A percentile compares a stretch with the other conserved stretches of the same genome.
Evolutionary conservation across 1,140 invertebrate genomes (phyloP).

Genomic region (Cepaea nemoralis): DNA sequence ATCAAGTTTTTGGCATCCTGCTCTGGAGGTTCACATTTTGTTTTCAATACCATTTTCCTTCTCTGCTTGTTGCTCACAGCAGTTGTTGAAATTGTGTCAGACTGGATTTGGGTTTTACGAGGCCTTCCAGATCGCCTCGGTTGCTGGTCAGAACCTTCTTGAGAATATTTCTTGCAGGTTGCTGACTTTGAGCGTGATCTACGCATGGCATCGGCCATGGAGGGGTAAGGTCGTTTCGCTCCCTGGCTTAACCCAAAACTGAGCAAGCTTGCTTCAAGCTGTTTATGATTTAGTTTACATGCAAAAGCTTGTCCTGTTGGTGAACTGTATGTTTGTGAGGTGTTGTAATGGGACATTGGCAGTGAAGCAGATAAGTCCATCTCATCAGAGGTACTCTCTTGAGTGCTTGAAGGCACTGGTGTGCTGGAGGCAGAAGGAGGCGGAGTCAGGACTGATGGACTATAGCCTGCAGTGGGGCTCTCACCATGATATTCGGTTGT

Average conservation of each 20-base stretch:
- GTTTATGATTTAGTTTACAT: not conserved
- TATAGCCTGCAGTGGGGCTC: not conserved
- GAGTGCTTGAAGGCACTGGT: not conserved
- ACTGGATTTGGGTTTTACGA: constrained; percentile 40
- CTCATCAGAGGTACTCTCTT: not conserved
- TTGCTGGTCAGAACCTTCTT: not conserved
- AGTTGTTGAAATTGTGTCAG: constrained; percentile 43
- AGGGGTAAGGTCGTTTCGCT: constrained; percentile 24
- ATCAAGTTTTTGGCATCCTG: not conserved
- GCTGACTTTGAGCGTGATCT: not conserved
- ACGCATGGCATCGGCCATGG: constrained; percentile 37
- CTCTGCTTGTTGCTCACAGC: constrained; percentile 23
- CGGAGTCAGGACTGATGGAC: constrained; percentile 13
- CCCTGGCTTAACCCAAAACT: not conserved
- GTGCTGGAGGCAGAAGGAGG: constrained; percentile 27
- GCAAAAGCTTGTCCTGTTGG: not conserved
- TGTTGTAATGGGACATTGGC: not conserved
- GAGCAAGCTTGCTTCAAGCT: constrained; percentile 24
- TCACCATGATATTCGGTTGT: not conserved
- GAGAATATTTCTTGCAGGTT: not conserved
- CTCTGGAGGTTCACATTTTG: not conserved
- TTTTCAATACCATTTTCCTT: not conserved
- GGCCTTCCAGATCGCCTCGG: constrained; percentile 10
- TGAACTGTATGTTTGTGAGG: not conserved
- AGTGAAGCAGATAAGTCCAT: not conserved